Percentiles rank a stretch among this genome's conserved stretches.
These are phyloP conservation scores for Chinchilla lanigera DNA, from an alignment of 2,113 vertebrate genomes.

Conservation along the genomic window DNA sequence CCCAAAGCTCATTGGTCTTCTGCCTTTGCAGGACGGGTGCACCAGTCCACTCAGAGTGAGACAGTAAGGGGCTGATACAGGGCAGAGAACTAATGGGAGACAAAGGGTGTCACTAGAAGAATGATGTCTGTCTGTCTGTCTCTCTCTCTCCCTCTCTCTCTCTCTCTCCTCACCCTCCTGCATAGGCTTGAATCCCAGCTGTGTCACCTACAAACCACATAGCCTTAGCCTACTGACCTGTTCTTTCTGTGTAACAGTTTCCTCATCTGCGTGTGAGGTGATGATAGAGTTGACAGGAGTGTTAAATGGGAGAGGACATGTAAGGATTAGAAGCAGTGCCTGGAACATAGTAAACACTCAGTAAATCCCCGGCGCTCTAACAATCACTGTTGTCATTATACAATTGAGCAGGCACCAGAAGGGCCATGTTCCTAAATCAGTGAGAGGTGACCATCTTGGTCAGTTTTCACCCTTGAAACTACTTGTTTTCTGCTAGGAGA, in stretches of 20 bases:
- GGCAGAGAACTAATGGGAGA: no score
- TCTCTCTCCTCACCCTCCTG: background rate
- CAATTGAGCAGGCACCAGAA: background rate
- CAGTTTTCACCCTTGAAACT: background rate
- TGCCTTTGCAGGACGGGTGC: background rate
- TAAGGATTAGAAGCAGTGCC: background rate
- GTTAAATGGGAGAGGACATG: background rate
- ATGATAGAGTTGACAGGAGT: background rate
- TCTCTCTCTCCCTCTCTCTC: background rate
- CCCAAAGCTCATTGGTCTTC: background rate
- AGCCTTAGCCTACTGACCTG: background rate
- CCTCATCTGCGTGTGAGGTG: background rate
- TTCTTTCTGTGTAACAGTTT: background rate
- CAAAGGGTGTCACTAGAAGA: background rate
- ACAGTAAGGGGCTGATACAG: fast-evolving
- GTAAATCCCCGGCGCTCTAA: background rate
- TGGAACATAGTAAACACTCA: background rate
- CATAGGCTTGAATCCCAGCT: background rate
- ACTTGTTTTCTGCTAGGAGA: background rate
- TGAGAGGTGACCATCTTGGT: background rate
- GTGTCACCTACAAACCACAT: background rate
- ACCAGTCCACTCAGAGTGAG: background rate
- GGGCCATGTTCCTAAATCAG: background rate
- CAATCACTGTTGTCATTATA: fast-evolving
- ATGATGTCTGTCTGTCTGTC: no score